Conservation (phyloP, 2,113 vertebrate species). For the Pterophyllum scalare region DNA sequence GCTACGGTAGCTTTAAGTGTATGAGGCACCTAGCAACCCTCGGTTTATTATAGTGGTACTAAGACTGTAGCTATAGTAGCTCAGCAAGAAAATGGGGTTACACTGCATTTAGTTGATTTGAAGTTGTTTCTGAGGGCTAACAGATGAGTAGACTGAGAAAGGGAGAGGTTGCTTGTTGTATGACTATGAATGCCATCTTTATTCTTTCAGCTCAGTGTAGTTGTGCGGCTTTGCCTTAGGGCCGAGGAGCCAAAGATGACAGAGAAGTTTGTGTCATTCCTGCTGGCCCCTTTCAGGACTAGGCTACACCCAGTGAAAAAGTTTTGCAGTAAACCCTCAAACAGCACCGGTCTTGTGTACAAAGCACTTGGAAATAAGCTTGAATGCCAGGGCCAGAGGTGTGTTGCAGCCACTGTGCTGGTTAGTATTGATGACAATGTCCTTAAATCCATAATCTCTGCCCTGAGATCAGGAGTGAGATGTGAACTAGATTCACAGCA, state of each 20-base stretch:
- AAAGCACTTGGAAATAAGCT: not conserved
- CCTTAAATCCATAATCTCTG: not conserved
- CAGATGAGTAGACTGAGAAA: not conserved
- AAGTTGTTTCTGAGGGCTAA: conserved; percentile 18
- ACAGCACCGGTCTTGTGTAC: not conserved
- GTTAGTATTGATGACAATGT: not conserved
- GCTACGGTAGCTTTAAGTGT: too few species aligned
- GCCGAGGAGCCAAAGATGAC: conserved; percentile 27
- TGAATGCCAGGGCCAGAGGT: not conserved
- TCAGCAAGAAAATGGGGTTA: not conserved
- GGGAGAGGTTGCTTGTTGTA: conserved; percentile 18
- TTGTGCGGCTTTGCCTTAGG: conserved; percentile 17
- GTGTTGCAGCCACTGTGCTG: not conserved
- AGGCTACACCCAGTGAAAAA: conserved; percentile 31
- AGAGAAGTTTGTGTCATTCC: conserved; percentile 22
- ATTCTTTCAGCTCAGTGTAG: conserved; percentile 17
- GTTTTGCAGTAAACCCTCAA: not conserved
- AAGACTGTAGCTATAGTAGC: not conserved
- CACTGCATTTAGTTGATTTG: not conserved
- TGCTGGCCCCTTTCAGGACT: not conserved
- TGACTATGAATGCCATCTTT: conserved; percentile 48
- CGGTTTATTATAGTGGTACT: conserved; percentile 1
- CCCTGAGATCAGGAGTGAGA: not conserved
- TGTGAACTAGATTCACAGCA: conserved; percentile 5
- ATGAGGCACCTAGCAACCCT: not conserved